These are phyloP conservation scores for Acleris emargana DNA, from an alignment of 2,888 invertebrate species.

Conservation along the genomic window DNA sequence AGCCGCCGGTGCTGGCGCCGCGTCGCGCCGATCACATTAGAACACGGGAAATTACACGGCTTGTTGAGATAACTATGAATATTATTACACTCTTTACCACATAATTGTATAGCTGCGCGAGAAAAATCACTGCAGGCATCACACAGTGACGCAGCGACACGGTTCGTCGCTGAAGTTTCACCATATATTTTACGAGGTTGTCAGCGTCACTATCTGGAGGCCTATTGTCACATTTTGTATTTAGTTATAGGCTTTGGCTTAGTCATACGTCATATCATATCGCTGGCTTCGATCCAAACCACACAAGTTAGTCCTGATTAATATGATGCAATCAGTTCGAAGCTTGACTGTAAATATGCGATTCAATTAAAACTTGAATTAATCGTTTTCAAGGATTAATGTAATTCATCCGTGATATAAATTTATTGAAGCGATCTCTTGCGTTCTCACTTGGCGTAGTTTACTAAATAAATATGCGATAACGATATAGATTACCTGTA, in stretches of 20 bases:
- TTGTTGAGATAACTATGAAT: slow-evolving; percentile 63
- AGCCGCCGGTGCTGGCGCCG: slow-evolving; percentile 74
- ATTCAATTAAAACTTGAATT: slow-evolving; percentile 18
- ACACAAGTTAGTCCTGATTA: slow-evolving; percentile 22
- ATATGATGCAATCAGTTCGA: slow-evolving; percentile 23
- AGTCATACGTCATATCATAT: slow-evolving; percentile 16
- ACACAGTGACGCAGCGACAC: slow-evolving; percentile 8
- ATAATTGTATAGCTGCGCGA: slow-evolving; percentile 70
- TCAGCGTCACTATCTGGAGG: not conserved
- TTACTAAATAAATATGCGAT: slow-evolving; percentile 20
- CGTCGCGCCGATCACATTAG: slow-evolving; percentile 72
- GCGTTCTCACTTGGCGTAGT: slow-evolving; percentile 12
- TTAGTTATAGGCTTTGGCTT: slow-evolving; percentile 2
- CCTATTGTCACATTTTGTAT: slow-evolving; percentile 3
- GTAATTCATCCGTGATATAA: slow-evolving; percentile 22
- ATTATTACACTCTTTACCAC: slow-evolving; percentile 51
- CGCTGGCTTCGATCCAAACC: not conserved
- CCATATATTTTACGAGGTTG: not conserved
- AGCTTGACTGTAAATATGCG: slow-evolving; percentile 18
- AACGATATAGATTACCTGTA: slow-evolving; percentile 21
- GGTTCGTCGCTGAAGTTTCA: slow-evolving; percentile 2
- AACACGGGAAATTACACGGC: slow-evolving; percentile 76
- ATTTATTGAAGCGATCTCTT: slow-evolving; percentile 19
- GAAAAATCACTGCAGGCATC: slow-evolving; percentile 41
- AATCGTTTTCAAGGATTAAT: slow-evolving; percentile 26